Base-by-base conservation (phyloP, 2,888 invertebrate species). In the Perizoma affinitatum region DNA sequence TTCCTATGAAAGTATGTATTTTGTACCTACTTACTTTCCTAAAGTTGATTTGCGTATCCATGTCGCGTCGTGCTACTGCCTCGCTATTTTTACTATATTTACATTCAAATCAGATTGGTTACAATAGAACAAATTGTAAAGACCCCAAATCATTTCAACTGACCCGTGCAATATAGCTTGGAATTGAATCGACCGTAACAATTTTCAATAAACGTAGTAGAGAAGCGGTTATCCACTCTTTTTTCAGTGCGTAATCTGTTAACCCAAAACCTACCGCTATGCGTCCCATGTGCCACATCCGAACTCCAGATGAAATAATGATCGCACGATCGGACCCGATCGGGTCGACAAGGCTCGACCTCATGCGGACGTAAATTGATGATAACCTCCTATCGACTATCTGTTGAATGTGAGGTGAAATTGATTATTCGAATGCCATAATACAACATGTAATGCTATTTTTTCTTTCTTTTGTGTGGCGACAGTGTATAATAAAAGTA, bases 231-330 rank as follows among this genome's bases (percentile, higher is more conserved):
- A 54, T 49, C 61, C 70, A 73, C 73, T 78, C 75, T 76, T 81
- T 79, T 78, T 79, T 75, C 76, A 78, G 70, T 71, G 61, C 65
- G 71, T 73, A 69, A 68, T 73, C 75, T 73, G 65, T 71, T 67
- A 73, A 75, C 73, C 73, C 72, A 71, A 70, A 78, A 69, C 70
- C 75, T 75, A 76, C 75, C 68, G 77, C 80, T 83, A 85, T 83
- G 76, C 70, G 77, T 84, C 88, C 86, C 87, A 49, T 48, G 86
- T 64, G 86, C 65, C 66, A 80, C 71, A 80, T 83, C 74, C 76
- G 59, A 71, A 67, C 71, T 75, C 74, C 79, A 82, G 83, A 84
- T 86, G 86, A 86, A 86, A 86, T 86, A 87, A 84, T 87, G 82
- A 86, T 84, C 80, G 79, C 73, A 69, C 75, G 73, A 75, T 72